Conservation (phyloP, 2,113 vertebrate genomes). For the Chaetodon auriga region DNA sequence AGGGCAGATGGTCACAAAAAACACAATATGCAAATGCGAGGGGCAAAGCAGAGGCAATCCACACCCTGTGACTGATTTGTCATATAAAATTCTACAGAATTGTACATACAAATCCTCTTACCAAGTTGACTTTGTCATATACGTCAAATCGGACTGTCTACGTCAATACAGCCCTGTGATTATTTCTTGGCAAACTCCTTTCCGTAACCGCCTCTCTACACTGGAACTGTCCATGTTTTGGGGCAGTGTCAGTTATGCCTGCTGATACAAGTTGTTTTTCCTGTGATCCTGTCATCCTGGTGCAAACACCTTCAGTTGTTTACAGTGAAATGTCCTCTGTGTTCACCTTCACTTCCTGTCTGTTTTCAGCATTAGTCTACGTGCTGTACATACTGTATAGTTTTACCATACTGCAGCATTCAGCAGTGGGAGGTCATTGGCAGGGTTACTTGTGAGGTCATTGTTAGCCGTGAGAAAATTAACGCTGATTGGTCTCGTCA, state of each 20-base stretch:
- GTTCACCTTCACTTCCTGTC: conserved; percentile 82
- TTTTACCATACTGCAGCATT: conserved; percentile 62
- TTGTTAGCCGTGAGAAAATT: conserved; percentile 73
- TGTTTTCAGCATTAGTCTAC: conserved; percentile 74
- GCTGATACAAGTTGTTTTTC: conserved; percentile 78
- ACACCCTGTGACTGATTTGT: conserved; percentile 12
- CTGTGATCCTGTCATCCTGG: conserved; percentile 78
- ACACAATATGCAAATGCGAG: conserved; percentile 10
- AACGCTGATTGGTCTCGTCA: conserved; percentile 72
- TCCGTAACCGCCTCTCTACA: conserved; percentile 22
- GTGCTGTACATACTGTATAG: conserved; percentile 76
- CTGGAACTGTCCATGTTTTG: conserved; percentile 51
- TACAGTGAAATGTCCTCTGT: conserved; percentile 80
- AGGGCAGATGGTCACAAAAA: conserved; percentile 50
- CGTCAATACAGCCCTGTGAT: conserved; percentile 33
- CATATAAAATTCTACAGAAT: neutral
- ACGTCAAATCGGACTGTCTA: conserved; percentile 23
- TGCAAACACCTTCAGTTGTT: conserved; percentile 79
- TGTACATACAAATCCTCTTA: conserved; percentile 6
- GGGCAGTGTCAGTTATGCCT: conserved; percentile 68
- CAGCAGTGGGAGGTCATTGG: conserved; percentile 60
- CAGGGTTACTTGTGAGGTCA: conserved; percentile 67
- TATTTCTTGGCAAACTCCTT: conserved; percentile 31
- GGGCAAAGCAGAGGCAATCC: conserved; percentile 23
- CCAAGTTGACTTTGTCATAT: conserved; percentile 12